Percentiles rank a stretch among this genome's conserved stretches.
Conservation (phyloP, 2,113 vertebrate species). For the Strix aluco region DNA sequence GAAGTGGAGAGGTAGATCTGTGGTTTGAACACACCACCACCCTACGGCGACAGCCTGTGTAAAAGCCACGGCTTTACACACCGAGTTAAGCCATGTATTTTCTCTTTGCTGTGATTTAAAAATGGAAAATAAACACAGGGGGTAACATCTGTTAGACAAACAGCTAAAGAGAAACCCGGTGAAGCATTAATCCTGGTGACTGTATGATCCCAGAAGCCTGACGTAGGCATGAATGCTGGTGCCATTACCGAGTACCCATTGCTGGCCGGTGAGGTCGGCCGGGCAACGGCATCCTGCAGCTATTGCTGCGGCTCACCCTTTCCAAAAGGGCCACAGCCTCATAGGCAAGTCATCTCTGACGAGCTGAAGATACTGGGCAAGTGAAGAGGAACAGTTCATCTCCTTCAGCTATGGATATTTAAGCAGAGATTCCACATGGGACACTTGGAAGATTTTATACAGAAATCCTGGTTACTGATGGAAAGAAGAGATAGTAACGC, state of each 20-base stretch:
- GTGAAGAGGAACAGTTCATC: not conserved
- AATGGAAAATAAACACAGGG: not conserved
- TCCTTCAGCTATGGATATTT: not conserved
- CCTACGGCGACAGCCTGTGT: accelerated
- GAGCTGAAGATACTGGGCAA: not conserved
- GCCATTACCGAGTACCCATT: not conserved
- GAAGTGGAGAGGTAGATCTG: accelerated
- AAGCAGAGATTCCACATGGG: not conserved
- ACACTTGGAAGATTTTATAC: not conserved
- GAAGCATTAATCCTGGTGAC: not conserved
- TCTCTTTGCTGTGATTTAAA: not conserved
- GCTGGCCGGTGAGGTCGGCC: not conserved
- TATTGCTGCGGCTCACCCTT: not conserved
- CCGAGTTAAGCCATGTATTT: accelerated
- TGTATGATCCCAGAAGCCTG: not conserved
- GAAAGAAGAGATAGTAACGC: not conserved
- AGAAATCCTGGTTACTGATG: accelerated
- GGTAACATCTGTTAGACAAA: not conserved
- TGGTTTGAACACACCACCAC: accelerated
- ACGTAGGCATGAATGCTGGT: not conserved
- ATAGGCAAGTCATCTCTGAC: not conserved
- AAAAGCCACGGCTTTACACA: not conserved
- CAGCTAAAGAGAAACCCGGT: not conserved
- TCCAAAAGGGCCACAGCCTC: not conserved
- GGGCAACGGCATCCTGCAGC: not conserved